Percentiles rank a stretch among this genome's conserved stretches.
phyloP scores from a whole-genome alignment of 2,888 invertebrate species.

The Zygaena filipendulae region DNA sequence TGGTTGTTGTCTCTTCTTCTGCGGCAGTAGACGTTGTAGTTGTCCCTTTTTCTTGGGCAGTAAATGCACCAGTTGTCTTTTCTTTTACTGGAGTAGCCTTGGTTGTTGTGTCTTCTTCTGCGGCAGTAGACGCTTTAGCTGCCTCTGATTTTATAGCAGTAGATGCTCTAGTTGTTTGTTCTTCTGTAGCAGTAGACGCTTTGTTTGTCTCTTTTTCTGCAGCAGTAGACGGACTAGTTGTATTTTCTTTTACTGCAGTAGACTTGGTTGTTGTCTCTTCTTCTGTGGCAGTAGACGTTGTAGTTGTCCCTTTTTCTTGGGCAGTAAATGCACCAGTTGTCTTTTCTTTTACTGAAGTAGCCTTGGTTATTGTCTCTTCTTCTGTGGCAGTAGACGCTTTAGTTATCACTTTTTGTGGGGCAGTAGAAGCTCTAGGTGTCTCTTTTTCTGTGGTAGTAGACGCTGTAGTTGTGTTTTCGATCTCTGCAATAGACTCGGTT shows the following conservation, averaged over 20 bases:
- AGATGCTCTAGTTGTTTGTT: too few species aligned
- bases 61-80: too few species aligned
- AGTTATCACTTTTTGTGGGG: slow-evolving; percentile 3
- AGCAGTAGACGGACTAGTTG: slow-evolving; percentile 3
- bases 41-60: neutral
- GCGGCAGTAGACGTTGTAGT: neutral
- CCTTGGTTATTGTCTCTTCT: neutral
- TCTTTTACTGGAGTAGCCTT: slow-evolving; percentile 3
- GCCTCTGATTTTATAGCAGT: too few species aligned
- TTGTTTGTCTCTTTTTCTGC: slow-evolving; percentile 4
- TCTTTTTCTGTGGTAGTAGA: slow-evolving; percentile 12
- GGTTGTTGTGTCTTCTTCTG: slow-evolving; percentile 3
- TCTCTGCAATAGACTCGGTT: neutral
- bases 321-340: slow-evolving; percentile 10
- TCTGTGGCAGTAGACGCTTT: neutral
- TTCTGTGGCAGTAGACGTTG: slow-evolving; percentile 1
- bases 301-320: slow-evolving; percentile 9
- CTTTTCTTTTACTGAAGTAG: neutral
- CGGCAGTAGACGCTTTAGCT: slow-evolving; percentile 3
- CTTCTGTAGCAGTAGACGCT: too few species aligned
- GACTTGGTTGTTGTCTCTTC: slow-evolving; percentile 8
- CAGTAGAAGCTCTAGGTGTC: neutral
- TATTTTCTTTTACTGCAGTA: slow-evolving; percentile 4
- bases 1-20: neutral
- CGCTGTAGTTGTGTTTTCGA: slow-evolving; percentile 3